These are phyloP conservation scores for Otolemur garnettii DNA, from an alignment of 2,113 vertebrate species.

Conservation along the genomic window DNA sequence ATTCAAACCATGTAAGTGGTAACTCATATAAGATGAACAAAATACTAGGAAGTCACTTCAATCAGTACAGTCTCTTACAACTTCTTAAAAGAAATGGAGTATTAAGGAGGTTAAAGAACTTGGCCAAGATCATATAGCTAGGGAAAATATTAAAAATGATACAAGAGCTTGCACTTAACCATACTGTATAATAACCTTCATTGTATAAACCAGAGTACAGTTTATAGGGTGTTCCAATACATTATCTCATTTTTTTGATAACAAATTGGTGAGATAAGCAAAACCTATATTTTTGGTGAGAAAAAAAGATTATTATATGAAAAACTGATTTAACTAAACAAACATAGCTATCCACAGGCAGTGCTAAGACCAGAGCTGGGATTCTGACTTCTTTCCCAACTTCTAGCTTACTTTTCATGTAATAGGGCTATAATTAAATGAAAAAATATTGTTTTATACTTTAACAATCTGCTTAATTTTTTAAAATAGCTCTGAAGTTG, in stretches of 20 bases:
- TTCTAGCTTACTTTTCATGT: not conserved
- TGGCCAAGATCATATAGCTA: not conserved
- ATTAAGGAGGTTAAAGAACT: not conserved
- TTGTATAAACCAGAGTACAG: not conserved
- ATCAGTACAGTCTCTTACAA: not conserved
- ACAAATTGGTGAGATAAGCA: constrained; percentile 29
- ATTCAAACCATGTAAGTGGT: not conserved
- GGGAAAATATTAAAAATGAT: not conserved
- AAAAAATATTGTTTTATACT: not conserved
- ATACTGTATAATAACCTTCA: not conserved
- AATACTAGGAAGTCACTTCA: constrained; percentile 12
- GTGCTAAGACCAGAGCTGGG: not conserved
- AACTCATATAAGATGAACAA: not conserved
- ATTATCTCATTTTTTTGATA: not conserved
- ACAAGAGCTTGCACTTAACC: not conserved
- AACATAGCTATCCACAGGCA: not conserved
- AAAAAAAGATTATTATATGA: not conserved
- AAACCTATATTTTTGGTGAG: not conserved
- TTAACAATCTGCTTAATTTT: not conserved
- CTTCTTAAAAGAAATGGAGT: constrained; percentile 5
- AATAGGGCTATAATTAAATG: not conserved
- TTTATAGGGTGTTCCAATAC: not conserved
- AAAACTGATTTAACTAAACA: constrained; percentile 34
- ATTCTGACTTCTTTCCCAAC: not conserved
- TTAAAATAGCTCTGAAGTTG: not conserved